phyloP scores from a whole-genome alignment of 2,113 vertebrate genomes.

The Sardina pilchardus region DNA sequence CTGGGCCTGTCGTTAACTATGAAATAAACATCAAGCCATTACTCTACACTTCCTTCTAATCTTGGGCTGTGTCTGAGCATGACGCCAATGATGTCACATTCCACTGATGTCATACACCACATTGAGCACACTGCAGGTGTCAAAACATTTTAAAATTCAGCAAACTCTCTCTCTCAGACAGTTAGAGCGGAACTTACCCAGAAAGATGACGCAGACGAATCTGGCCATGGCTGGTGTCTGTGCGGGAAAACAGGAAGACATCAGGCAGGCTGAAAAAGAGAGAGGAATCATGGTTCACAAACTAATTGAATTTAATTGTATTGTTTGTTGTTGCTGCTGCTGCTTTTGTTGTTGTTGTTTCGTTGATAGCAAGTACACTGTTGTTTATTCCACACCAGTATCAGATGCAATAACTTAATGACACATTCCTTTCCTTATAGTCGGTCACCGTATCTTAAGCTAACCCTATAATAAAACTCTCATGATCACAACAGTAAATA shows the following conservation, averaged over 20 bases:
- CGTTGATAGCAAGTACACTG: neutral
- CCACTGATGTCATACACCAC: neutral
- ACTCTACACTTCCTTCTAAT: neutral
- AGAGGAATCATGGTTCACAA: conserved; percentile 19
- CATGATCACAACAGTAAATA: neutral
- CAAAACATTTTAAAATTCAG: neutral
- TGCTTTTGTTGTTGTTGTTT: neutral
- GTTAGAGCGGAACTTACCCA: conserved; percentile 63
- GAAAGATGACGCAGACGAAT: conserved; percentile 56
- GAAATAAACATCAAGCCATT: neutral
- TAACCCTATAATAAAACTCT: no score
- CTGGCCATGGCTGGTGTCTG: conserved; percentile 51
- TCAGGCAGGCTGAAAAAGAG: conserved; percentile 56
- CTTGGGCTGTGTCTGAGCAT: neutral
- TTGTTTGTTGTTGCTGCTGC: neutral
- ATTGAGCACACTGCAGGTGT: neutral
- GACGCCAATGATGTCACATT: neutral
- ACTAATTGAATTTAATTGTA: neutral
- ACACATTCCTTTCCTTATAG: neutral
- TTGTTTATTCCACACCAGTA: neutral
- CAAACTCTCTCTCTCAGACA: neutral
- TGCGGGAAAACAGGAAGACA: conserved; percentile 38
- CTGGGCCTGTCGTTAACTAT: neutral
- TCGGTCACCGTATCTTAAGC: no score
- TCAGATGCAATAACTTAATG: neutral